Conservation (phyloP, 2,113 vertebrate genomes). For the Danionella cerebrum region DNA sequence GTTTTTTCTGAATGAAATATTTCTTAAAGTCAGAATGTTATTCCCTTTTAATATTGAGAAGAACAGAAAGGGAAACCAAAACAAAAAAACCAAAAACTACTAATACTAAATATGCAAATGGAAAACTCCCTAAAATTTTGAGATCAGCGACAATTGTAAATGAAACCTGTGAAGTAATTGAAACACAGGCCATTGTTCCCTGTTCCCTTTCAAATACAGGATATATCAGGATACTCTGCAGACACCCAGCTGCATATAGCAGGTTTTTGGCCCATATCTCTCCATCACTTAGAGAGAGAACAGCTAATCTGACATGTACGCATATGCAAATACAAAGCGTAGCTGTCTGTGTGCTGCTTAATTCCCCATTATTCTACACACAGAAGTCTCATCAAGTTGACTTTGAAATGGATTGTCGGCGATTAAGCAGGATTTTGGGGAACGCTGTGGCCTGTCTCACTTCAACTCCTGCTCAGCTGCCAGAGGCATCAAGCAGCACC, state of each 20-base stretch:
- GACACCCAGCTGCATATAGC: conserved; percentile 59
- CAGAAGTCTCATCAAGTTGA: conserved; percentile 66
- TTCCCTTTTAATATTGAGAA: no score
- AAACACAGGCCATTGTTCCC: no score
- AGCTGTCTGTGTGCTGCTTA: conserved; percentile 62
- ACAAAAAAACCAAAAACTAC: no score
- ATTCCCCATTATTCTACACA: conserved; percentile 60
- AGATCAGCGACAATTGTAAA: no score
- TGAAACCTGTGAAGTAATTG: no score
- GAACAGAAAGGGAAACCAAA: no score
- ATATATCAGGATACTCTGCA: no score
- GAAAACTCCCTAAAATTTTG: no score
- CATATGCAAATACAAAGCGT: conserved; percentile 63
- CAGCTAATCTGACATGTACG: conserved; percentile 53
- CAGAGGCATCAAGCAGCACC: conserved; percentile 55
- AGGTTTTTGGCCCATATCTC: conserved; percentile 53
- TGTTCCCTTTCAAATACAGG: no score
- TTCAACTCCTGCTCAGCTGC: conserved; percentile 36
- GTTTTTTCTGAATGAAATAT: no score
- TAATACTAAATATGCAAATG: no score
- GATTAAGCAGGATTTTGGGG: conserved; percentile 64
- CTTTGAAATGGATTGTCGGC: conserved; percentile 70
- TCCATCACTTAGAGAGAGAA: conserved; percentile 31
- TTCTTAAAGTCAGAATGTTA: no score
- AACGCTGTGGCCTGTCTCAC: conserved; percentile 12